phyloP scores from a whole-genome alignment of 2,113 vertebrate genomes.

The Rattus rattus region DNA sequence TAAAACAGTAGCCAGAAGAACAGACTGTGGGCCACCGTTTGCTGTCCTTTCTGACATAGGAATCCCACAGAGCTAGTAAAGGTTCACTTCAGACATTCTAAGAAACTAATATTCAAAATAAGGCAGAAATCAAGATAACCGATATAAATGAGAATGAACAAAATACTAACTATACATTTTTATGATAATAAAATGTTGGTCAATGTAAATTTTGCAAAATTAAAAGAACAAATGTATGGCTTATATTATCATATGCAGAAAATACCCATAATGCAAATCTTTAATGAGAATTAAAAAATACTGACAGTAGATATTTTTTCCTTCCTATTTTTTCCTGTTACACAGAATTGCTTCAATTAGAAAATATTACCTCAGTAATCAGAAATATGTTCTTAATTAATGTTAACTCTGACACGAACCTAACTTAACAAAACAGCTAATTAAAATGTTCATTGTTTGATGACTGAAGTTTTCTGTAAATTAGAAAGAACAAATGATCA shows the following conservation, averaged over 20 bases:
- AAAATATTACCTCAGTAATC: not conserved
- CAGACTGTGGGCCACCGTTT: not conserved
- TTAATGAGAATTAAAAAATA: not conserved
- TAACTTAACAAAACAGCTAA: not conserved
- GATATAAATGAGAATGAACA: not conserved
- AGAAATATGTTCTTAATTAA: not conserved
- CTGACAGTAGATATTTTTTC: not conserved
- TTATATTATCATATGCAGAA: not conserved
- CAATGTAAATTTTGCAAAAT: not conserved
- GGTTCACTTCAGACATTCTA: slow-evolving; percentile 6
- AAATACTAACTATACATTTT: not conserved
- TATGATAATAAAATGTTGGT: not conserved
- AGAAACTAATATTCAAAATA: slow-evolving; percentile 20
- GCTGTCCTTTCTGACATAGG: not conserved
- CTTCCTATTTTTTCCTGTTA: slow-evolving; percentile 17
- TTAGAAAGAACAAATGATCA: not conserved
- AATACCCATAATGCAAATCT: not conserved
- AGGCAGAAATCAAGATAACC: not conserved
- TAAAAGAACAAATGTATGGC: not conserved
- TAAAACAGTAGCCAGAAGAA: slow-evolving; percentile 3
- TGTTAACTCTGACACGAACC: not conserved
- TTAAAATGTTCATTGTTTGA: not conserved
- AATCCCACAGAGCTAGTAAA: not conserved
- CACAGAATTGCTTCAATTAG: not conserved
- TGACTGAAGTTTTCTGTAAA: not conserved